Base-by-base conservation (phyloP, 2,797 vertebrate genomes). In the Hypotaenidia okinawae region DNA sequence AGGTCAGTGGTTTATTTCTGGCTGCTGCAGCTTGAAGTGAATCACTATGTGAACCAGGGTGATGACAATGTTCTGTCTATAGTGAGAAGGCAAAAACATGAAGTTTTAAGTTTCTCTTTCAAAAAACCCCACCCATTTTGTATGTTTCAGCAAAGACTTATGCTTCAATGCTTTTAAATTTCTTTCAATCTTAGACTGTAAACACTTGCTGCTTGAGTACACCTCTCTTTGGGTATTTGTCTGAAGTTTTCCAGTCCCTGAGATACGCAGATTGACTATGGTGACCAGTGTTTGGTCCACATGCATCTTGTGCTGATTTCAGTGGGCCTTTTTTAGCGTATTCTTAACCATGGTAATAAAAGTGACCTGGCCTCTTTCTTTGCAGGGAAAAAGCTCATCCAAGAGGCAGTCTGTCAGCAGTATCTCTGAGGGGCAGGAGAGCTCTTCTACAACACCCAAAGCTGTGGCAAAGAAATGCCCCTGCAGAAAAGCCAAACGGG, bases 331-430 rank as follows among this genome's bases (percentile, higher is more conserved):
- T 84, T 45, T 43, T 33, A 43, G 63, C 13, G 4, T 80, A 5
- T 39, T 54, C 24, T 73, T 94, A 61, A 58, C 67, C 22, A 2
- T 32, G 45, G 6, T 88, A 23, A 45, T 59, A 59, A 28, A 72
- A 78, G 58, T 84, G 24, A 75, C 41, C 22, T 76, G 18, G 27
- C 18, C 43, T 92, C 1, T 95, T 35, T 89, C 16, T 91, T 94
- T 92, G 57, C 89, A 98, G 98, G 93, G 59, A n/a, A 98, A 96
- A 93, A 91, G 68, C 57, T 84, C 84, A 27, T 83, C 79, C 54
- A 97, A 93, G 84, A 84, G 78, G 45, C 86, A 81, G 13, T 84
- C 95, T 35, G 32, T 90, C 55, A 91, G 59, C 15, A 80, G 52
- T 39, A 67, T 94, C 18, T 73, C 92, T 61, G 84, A 97, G 94